These are phyloP conservation scores for Anguilla megastoma DNA, from an alignment of 2,797 vertebrate genomes.

Conservation along the genomic window DNA sequence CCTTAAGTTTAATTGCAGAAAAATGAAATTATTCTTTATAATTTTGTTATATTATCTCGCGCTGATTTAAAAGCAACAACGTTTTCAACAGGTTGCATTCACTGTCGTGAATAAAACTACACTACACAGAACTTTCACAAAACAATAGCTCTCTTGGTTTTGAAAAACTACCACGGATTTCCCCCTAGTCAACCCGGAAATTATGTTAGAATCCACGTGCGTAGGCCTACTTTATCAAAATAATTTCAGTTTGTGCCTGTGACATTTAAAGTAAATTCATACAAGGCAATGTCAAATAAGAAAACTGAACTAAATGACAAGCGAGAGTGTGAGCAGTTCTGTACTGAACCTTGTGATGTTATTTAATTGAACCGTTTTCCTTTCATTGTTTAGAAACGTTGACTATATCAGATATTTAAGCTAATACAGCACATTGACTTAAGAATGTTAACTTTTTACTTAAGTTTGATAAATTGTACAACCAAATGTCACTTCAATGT, in stretches of 20 bases:
- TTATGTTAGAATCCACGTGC: not conserved
- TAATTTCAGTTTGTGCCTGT: not conserved
- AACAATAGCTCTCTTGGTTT: not conserved
- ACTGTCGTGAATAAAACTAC: constrained; percentile 21
- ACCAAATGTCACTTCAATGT: not conserved
- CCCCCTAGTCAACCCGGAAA: constrained; percentile 44
- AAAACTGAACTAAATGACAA: not conserved
- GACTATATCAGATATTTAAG: too few species aligned
- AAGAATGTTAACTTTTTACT: not conserved
- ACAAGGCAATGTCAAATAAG: not conserved
- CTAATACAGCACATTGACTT: too few species aligned
- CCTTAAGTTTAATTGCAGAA: not conserved
- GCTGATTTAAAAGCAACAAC: not conserved
- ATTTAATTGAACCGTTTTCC: not conserved
- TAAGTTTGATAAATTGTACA: not conserved
- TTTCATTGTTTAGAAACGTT: not conserved
- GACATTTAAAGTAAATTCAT: not conserved
- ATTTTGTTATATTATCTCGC: not conserved
- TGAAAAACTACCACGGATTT: constrained; percentile 40
- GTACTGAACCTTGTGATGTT: not conserved
- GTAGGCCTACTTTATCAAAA: not conserved
- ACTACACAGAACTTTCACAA: not conserved
- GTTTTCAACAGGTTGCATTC: not conserved
- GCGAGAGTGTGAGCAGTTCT: not conserved
- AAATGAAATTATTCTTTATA: not conserved